These are phyloP conservation scores for Cosmia pyralina DNA, from an alignment of 2,888 invertebrate species.

Conservation along the genomic window DNA sequence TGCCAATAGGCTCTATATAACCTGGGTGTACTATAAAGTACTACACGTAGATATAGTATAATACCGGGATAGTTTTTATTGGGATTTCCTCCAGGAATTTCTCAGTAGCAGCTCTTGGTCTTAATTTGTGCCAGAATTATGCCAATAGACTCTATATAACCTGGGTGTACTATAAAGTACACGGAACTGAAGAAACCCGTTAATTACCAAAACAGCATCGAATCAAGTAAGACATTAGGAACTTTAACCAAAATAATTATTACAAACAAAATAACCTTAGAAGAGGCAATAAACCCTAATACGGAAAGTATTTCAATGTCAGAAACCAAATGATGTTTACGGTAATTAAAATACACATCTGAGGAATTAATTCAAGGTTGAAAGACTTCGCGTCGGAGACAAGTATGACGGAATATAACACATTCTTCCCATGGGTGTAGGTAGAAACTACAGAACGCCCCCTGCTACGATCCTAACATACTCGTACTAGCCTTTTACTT, in stretches of 20 bases:
- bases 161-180: not conserved
- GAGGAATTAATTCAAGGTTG: conserved; percentile 36
- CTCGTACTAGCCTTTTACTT: too few species aligned
- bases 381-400: not conserved
- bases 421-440: not conserved
- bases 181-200: not conserved
- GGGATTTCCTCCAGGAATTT: not conserved
- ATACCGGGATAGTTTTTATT: not conserved
- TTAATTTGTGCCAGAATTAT: not conserved
- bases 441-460: not conserved
- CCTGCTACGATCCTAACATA: not conserved
- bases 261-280: conserved; percentile 22
- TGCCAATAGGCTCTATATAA: not conserved
- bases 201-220: not conserved
- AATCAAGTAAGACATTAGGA: conserved; percentile 1
- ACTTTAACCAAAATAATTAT: not conserved
- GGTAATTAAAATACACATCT: conserved; percentile 23
- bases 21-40: not conserved
- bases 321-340: conserved; percentile 20
- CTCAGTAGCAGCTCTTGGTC: too few species aligned
- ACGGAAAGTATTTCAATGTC: conserved; percentile 46
- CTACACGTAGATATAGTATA: too few species aligned
- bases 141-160: not conserved
- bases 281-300: conserved; percentile 22
- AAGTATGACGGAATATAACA: not conserved